Conservation (phyloP, 2,888 invertebrate genomes). For the Noctuana brunneofusca region DNA sequence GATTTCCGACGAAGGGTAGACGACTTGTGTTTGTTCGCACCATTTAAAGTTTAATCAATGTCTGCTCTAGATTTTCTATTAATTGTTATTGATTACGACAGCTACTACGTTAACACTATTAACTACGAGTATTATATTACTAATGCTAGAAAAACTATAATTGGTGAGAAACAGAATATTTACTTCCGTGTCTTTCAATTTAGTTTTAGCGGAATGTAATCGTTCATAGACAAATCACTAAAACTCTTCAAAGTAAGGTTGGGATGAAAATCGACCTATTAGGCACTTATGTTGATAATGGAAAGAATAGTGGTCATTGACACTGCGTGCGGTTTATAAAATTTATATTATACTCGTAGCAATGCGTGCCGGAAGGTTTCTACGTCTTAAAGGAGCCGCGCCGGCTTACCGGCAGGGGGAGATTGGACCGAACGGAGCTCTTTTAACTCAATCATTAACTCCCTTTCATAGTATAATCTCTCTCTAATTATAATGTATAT, state of each 20-base stretch:
- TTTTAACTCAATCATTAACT: constrained; percentile 3
- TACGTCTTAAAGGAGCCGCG: constrained; percentile 1
- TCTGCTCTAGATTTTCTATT: constrained; percentile 31
- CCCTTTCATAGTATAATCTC: no score
- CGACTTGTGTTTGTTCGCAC: constrained; percentile 1
- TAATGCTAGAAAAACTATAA: no score
- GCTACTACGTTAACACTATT: not conserved
- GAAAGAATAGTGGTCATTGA: constrained; percentile 35
- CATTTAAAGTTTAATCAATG: constrained; percentile 26
- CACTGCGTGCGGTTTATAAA: constrained; percentile 24
- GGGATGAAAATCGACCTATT: no score
- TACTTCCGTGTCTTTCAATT: no score
- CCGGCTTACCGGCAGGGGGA: not conserved
- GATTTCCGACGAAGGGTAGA: constrained; percentile 24
- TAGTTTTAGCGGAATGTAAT: no score
- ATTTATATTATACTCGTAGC: no score
- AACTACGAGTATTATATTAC: no score
- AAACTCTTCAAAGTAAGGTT: no score
- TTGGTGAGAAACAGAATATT: no score
- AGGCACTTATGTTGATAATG: not conserved
- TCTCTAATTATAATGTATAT: no score
- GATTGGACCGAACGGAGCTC: not conserved
- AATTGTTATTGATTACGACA: constrained; percentile 22
- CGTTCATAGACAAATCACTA: no score
- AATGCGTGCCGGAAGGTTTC: constrained; percentile 23